Evolutionary conservation across 1,140 invertebrate genomes (phyloP).

Genomic region (Brachionus rubens): DNA sequence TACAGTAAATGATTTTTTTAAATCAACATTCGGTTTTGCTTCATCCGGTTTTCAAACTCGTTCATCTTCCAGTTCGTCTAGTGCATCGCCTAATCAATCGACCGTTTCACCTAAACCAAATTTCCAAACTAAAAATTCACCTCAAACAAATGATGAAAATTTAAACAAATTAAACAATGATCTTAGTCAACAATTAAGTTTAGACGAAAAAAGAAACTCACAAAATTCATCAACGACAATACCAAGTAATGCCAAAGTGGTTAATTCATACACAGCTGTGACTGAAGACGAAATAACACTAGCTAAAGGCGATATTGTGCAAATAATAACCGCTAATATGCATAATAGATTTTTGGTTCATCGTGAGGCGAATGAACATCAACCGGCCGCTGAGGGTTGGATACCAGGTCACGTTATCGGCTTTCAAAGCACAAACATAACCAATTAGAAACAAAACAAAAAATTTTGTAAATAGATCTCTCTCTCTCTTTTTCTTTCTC

Average conservation of each 20-base stretch:
- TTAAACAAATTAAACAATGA: slow-evolving; percentile 12
- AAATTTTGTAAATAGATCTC: neutral
- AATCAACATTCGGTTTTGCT: slow-evolving; percentile 27
- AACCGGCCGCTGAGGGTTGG: slow-evolving; percentile 65
- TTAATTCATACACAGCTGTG: slow-evolving; percentile 60
- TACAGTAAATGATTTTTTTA: slow-evolving; percentile 38
- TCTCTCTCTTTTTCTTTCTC: neutral
- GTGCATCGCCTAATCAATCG: slow-evolving; percentile 6
- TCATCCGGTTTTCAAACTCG: slow-evolving; percentile 38
- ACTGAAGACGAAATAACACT: slow-evolving; percentile 62
- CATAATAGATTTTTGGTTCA: slow-evolving; percentile 59
- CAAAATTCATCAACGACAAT: slow-evolving; percentile 11
- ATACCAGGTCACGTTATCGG: slow-evolving; percentile 66
- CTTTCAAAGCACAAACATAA: slow-evolving; percentile 6
- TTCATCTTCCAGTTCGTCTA: slow-evolving; percentile 32
- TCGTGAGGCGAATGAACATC: slow-evolving; percentile 55
- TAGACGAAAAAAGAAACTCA: slow-evolving; percentile 17
- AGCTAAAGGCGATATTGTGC: slow-evolving; percentile 60
- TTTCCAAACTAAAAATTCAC: neutral
- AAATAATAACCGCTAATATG: slow-evolving; percentile 57
- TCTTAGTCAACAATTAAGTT: neutral
- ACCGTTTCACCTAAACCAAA: neutral
- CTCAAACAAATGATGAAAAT: neutral
- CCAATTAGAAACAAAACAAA: neutral
- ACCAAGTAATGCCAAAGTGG: slow-evolving; percentile 50